phyloP scores from a whole-genome alignment of 2,113 vertebrate species.

The Hydrolagus affinis region DNA sequence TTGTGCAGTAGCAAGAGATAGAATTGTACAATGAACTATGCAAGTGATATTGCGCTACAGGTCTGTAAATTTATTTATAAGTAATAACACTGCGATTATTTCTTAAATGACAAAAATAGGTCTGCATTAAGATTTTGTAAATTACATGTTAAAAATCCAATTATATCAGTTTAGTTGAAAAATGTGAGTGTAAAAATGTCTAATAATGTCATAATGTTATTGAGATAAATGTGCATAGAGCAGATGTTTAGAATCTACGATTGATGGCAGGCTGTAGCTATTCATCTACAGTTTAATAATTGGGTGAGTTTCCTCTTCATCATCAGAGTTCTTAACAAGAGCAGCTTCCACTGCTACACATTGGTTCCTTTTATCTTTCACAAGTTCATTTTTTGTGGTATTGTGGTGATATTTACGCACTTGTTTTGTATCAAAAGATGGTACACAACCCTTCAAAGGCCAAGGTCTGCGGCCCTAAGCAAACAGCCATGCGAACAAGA shows the following conservation, averaged over 20 bases:
- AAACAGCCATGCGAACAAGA: conserved; percentile 80
- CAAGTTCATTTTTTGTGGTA: conserved; percentile 42
- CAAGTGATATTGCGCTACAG: no score
- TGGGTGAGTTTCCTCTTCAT: not conserved
- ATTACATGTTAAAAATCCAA: not conserved
- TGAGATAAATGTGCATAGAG: not conserved
- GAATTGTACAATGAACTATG: no score
- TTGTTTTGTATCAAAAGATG: conserved; percentile 62
- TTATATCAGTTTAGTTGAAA: not conserved
- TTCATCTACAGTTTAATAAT: not conserved
- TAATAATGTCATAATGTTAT: not conserved
- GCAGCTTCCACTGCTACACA: not conserved
- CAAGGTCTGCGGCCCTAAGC: conserved; percentile 92
- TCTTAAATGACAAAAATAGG: no score
- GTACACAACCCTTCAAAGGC: conserved; percentile 90
- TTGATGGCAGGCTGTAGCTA: not conserved
- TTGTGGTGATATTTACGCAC: conserved; percentile 42
- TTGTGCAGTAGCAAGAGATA: conserved; percentile 38
- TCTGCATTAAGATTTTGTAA: no score
- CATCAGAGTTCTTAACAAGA: conserved; percentile 2
- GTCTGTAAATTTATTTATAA: no score
- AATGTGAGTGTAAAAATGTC: not conserved
- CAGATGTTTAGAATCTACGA: not conserved
- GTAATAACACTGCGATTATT: no score
- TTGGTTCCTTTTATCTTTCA: conserved; percentile 37